Base-by-base conservation (phyloP, 1,140 invertebrate genomes). In the Ceratina australensis region DNA sequence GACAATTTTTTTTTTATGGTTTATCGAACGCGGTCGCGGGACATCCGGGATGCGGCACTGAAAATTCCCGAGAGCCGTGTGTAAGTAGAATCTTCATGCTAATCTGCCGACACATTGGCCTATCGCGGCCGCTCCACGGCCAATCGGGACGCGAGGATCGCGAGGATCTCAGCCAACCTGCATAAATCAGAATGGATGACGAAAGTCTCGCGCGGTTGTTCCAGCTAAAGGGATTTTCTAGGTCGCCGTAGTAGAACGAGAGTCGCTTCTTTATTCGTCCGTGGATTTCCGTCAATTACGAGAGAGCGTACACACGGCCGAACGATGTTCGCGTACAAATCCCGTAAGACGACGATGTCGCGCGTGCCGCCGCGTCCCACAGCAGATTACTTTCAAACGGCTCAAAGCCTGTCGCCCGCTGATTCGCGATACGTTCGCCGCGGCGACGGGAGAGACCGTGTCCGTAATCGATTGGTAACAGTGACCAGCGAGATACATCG, bases 391-490 rank as follows among this genome's bases (percentile, higher is more conserved):
- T 65, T 66, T 16, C 47, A 65, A 69, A 28, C 72, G 76, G 66
- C 79, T 86, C 82, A 83, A 79, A 84, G 66, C 57, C 49, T 72
- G 65, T 67, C n/a, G n/a, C n/a, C 71, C 63, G 7, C 78, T 89
- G 87, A 90, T 90, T 89, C 84, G 87, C 80, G 67, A 78, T 47
- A 77, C 75, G 82, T 83, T 89, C 87, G 87, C 88, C 88, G 85
- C 83, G 81, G 16, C 52, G 52, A n/a, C n/a, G n/a, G n/a, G n/a
- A 10, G 33, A 42, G 33, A 42, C 2, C 33, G 33, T 42, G 33
- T 42, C 33, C 33, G 33, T 42, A 42, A 42, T 42, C 33, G 33
- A 42, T 42, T 42, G 33, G 33, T 42, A 42, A 42, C 33, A 42
- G 33, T 42, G 33, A 10, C 33, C 10, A 5, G 33, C 33, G 33